Conservation (phyloP, 2,888 invertebrate species). For the Eupeodes luniger region DNA sequence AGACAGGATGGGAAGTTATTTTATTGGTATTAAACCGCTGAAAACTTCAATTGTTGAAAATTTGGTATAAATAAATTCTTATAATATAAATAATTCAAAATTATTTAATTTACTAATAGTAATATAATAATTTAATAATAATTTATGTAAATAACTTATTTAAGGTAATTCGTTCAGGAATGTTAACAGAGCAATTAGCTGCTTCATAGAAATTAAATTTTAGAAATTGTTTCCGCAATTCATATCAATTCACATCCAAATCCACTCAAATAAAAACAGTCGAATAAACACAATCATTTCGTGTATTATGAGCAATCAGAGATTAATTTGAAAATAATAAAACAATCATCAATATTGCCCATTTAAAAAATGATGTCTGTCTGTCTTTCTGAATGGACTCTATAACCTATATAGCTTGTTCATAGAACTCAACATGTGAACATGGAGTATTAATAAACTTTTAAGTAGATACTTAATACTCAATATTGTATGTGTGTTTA, state of each 20-base stretch:
- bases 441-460: slow-evolving; percentile 49
- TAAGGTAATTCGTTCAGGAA: too few species aligned
- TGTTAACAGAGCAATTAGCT: too few species aligned
- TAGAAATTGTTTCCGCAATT: not conserved
- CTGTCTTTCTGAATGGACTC: not conserved
- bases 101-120: too few species aligned
- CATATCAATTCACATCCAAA: slow-evolving; percentile 21
- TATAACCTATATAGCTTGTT: not conserved
- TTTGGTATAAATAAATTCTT: too few species aligned
- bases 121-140: too few species aligned
- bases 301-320: slow-evolving; percentile 52
- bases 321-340: slow-evolving; percentile 72
- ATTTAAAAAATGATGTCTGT: not conserved
- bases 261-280: slow-evolving; percentile 38
- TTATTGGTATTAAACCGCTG: too few species aligned
- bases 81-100: too few species aligned
- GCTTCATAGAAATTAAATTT: too few species aligned
- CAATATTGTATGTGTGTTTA: slow-evolving; percentile 23
- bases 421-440: not conserved
- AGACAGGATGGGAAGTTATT: too few species aligned
- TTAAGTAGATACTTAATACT: slow-evolving; percentile 11
- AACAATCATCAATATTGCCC: slow-evolving; percentile 60
- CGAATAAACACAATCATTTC: slow-evolving; percentile 62
- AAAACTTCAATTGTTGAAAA: too few species aligned
- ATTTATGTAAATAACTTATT: too few species aligned